These are phyloP conservation scores for Drosophila mayri DNA, from an alignment of 1,140 invertebrate genomes.

Conservation along the genomic window DNA sequence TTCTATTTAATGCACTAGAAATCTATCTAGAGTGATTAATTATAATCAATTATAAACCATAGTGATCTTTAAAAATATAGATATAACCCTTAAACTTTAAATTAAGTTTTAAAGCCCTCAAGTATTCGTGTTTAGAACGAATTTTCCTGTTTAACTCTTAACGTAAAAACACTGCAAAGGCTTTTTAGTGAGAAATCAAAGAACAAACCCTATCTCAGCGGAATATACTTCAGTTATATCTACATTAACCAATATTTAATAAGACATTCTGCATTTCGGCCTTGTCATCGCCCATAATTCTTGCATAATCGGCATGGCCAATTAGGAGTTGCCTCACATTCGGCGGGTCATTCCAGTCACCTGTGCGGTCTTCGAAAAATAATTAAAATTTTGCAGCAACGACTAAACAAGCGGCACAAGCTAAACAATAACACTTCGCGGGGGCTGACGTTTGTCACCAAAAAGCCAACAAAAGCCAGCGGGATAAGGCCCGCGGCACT, in stretches of 20 bases:
- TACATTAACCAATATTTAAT: background rate
- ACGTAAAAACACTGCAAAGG: background rate
- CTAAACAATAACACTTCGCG: slow-evolving; percentile 35
- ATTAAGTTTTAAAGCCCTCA: background rate
- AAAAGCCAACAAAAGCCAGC: slow-evolving; percentile 36
- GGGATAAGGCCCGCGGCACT: slow-evolving; percentile 12
- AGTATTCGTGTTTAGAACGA: background rate
- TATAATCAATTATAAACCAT: no score
- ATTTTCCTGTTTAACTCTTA: no score
- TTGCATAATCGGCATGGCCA: slow-evolving; percentile 39
- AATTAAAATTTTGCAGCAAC: slow-evolving; percentile 58
- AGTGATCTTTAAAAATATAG: background rate
- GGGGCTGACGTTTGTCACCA: slow-evolving; percentile 26
- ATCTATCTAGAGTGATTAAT: background rate
- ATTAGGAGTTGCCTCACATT: slow-evolving; percentile 39
- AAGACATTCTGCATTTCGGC: background rate
- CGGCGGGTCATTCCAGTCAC: slow-evolving; percentile 39
- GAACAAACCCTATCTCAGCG: background rate
- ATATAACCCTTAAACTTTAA: background rate
- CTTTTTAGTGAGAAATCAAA: no score
- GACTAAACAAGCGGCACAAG: slow-evolving; percentile 37
- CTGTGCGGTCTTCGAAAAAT: slow-evolving; percentile 37
- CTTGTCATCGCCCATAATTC: slow-evolving; percentile 7
- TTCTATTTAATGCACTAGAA: background rate
- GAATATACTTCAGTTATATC: background rate